Evolutionary conservation across 35 echinoderm and acorn worm species (phyloP).

Genomic region (Ptychodera flava): DNA sequence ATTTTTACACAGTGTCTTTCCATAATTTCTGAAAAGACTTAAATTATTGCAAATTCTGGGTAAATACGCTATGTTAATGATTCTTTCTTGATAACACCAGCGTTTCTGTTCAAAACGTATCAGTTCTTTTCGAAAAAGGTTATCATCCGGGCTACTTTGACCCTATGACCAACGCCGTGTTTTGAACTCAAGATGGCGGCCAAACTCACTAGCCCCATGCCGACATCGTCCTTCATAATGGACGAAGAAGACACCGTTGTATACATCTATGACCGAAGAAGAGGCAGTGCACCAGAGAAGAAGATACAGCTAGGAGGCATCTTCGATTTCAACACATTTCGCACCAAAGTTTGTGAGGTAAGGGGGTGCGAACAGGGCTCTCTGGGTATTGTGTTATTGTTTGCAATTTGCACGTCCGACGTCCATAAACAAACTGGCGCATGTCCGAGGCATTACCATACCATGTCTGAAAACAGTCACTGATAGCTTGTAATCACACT

Average conservation of each 20-base stretch:
- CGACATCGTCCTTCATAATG: not conserved
- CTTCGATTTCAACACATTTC: constrained; percentile 55
- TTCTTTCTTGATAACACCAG: too few relatives aligned
- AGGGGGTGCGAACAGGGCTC: not conserved
- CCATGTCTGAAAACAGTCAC: not conserved
- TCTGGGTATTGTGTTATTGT: not conserved
- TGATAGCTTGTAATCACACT: not conserved
- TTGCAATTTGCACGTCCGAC: not conserved
- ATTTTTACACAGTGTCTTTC: too few relatives aligned
- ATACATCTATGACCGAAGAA: constrained; percentile 54
- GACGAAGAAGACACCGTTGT: constrained; percentile 12
- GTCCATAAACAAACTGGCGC: not conserved
- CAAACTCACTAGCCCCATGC: not conserved
- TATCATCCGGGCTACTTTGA: not conserved
- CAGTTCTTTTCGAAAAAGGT: too few relatives aligned
- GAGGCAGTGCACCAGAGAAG: constrained; percentile 45
- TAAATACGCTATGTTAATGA: too few relatives aligned
- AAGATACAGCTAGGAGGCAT: constrained; percentile 48
- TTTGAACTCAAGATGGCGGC: not conserved
- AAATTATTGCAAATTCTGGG: too few relatives aligned
- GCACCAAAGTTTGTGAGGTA: not conserved
- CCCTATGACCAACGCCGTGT: not conserved
- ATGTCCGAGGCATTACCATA: not conserved
- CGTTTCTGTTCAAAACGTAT: too few relatives aligned
- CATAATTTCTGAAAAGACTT: too few relatives aligned